phyloP scores from a whole-genome alignment of 2,888 invertebrate genomes.

The Caradrina clavipalpis region DNA sequence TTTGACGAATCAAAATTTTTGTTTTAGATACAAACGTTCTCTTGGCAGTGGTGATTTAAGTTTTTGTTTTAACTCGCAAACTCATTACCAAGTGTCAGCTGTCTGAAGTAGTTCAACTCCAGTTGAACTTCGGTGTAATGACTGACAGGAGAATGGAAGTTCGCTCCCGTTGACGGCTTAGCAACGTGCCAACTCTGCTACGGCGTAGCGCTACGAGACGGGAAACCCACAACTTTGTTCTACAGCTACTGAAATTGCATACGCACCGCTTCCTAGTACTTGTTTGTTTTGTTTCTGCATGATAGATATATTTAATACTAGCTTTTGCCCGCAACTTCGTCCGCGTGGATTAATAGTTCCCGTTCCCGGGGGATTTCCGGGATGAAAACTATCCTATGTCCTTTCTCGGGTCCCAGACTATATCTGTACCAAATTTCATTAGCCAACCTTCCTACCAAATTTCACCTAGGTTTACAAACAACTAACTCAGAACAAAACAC shows the following conservation, averaged over 20 bases:
- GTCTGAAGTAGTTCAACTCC: slow-evolving; percentile 71
- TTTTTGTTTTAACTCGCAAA: slow-evolving; percentile 77
- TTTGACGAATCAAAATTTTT: slow-evolving; percentile 23
- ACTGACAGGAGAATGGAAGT: slow-evolving; percentile 76
- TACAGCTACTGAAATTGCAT: slow-evolving; percentile 14
- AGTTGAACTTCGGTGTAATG: slow-evolving; percentile 75
- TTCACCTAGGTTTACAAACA: neutral
- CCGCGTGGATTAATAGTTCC: too few relatives aligned
- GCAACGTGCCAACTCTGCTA: slow-evolving; percentile 39
- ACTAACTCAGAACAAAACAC: slow-evolving; percentile 3
- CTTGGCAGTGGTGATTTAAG: slow-evolving; percentile 53
- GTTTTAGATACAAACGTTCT: slow-evolving; percentile 39
- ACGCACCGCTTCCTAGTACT: slow-evolving; percentile 10
- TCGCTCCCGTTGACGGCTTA: slow-evolving; percentile 58
- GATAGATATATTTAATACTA: neutral
- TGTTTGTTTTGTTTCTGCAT: slow-evolving; percentile 19
- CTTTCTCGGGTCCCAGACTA: too few relatives aligned
- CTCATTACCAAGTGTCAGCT: slow-evolving; percentile 84
- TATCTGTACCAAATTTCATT: too few relatives aligned
- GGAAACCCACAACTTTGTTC: slow-evolving; percentile 32
- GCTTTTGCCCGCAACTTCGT: too few relatives aligned
- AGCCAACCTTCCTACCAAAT: too few relatives aligned
- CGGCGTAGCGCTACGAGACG: slow-evolving; percentile 57
- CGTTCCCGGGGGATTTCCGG: too few relatives aligned
- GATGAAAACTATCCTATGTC: too few relatives aligned